These are phyloP conservation scores for Pterobdella sp. DNA, from an alignment of 2,888 invertebrate species.

Conservation along the genomic window DNA sequence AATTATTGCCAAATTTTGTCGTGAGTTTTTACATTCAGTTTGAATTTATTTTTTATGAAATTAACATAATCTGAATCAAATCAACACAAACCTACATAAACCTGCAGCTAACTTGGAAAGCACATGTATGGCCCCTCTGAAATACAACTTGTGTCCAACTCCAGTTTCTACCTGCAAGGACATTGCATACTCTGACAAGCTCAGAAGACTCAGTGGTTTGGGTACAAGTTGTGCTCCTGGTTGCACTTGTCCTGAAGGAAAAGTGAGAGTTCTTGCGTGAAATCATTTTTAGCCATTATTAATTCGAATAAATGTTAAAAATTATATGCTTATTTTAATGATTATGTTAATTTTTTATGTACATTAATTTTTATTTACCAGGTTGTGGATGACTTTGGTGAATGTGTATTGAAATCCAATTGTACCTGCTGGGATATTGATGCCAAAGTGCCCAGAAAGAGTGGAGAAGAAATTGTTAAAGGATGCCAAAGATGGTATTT, in stretches of 20 bases:
- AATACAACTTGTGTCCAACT: conserved; percentile 16
- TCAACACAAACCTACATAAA: background rate
- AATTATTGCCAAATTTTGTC: conserved; percentile 13
- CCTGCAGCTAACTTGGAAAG: conserved; percentile 2
- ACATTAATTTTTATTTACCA: conserved; percentile 4
- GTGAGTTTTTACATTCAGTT: conserved; percentile 4
- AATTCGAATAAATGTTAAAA: too few species aligned
- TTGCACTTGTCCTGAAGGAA: conserved; percentile 74
- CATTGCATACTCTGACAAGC: conserved; percentile 4
- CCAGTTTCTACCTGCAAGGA: conserved; percentile 12
- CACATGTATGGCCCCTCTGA: background rate
- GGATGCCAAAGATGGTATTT: conserved; percentile 17
- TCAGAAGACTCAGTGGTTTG: conserved; percentile 1
- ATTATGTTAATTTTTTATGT: background rate
- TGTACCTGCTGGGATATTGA: conserved; percentile 23
- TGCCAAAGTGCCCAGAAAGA: background rate
- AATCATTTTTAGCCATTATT: too few species aligned
- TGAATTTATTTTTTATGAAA: background rate
- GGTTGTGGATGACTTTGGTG: conserved; percentile 17
- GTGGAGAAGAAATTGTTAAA: background rate
- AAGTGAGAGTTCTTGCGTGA: conserved; percentile 52
- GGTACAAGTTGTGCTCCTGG: conserved; percentile 67
- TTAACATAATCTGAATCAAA: too few species aligned
- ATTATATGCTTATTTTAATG: background rate
- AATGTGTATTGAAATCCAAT: conserved; percentile 3